A percentile compares a stretch with the other conserved stretches of the same genome.
phyloP scores from a whole-genome alignment of 2,113 vertebrate species.

The Zosterops pallidus region DNA sequence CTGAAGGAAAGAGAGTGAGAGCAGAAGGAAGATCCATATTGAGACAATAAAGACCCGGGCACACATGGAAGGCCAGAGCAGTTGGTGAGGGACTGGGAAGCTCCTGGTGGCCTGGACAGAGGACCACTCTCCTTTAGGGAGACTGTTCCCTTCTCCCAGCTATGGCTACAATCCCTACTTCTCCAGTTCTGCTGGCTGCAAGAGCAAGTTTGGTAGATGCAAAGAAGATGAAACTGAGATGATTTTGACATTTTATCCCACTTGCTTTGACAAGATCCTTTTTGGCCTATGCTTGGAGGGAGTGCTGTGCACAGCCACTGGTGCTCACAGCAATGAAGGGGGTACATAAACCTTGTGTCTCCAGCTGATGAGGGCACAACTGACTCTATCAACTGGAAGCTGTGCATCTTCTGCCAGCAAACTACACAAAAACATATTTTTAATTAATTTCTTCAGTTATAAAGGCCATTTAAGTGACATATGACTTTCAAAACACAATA shows the following conservation, averaged over 20 bases:
- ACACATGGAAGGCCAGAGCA: not conserved
- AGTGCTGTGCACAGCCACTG: not conserved
- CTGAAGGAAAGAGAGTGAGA: no score
- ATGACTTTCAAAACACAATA: conserved; percentile 32
- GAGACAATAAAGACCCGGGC: not conserved
- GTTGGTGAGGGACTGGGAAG: not conserved
- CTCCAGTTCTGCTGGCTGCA: not conserved
- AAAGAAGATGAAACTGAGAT: not conserved
- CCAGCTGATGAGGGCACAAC: not conserved
- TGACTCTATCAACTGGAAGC: not conserved
- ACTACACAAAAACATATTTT: not conserved
- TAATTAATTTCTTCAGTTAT: not conserved
- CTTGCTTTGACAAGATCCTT: not conserved
- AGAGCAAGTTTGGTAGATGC: not conserved
- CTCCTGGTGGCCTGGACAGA: not conserved
- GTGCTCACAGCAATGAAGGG: not conserved
- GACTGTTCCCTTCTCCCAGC: not conserved
- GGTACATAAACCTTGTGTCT: not conserved
- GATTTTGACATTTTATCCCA: not conserved
- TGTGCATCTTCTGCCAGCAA: not conserved
- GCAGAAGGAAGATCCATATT: not conserved
- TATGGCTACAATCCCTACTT: not conserved
- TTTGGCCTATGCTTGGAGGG: not conserved
- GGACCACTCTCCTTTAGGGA: not conserved
- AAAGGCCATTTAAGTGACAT: conserved; percentile 18